Conservation (phyloP, 2,888 invertebrate species). For the Zygogramma bicolorata region DNA sequence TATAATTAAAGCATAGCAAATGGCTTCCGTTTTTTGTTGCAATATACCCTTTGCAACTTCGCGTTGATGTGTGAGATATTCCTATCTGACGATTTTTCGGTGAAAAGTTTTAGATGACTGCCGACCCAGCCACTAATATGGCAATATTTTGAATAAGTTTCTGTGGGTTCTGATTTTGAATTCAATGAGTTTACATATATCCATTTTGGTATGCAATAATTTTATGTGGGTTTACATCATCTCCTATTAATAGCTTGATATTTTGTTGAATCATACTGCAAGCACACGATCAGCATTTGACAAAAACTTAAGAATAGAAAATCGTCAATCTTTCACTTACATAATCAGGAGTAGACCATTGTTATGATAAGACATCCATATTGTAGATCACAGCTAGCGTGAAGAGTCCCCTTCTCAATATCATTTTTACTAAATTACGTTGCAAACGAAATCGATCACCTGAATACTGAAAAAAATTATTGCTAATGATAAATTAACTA, state of each 20-base stretch:
- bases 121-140: too few species aligned
- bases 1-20: neutral
- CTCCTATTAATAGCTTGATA: neutral
- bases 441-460: slow-evolving; percentile 25
- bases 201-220: neutral
- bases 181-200: neutral
- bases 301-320: slow-evolving; percentile 24
- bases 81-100: too few species aligned
- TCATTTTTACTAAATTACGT: slow-evolving; percentile 45
- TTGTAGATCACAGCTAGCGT: slow-evolving; percentile 67
- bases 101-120: too few species aligned
- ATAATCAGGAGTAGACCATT: slow-evolving; percentile 47
- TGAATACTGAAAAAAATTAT: slow-evolving; percentile 9
- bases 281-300: slow-evolving; percentile 46
- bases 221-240: neutral
- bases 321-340: slow-evolving; percentile 28
- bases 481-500: slow-evolving; percentile 12
- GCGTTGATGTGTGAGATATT: too few species aligned
- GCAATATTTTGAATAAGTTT: too few species aligned
- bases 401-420: slow-evolving; percentile 62
- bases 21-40: neutral
- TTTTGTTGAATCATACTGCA: slow-evolving; percentile 40
- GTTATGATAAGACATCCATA: slow-evolving; percentile 57
- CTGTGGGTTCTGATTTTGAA: too few species aligned
- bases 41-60: neutral